A percentile compares a stretch with the other conserved stretches of the same genome.
Evolutionary conservation across 2,113 vertebrate species (phyloP).

Genomic region (Solenodon paradoxus): DNA sequence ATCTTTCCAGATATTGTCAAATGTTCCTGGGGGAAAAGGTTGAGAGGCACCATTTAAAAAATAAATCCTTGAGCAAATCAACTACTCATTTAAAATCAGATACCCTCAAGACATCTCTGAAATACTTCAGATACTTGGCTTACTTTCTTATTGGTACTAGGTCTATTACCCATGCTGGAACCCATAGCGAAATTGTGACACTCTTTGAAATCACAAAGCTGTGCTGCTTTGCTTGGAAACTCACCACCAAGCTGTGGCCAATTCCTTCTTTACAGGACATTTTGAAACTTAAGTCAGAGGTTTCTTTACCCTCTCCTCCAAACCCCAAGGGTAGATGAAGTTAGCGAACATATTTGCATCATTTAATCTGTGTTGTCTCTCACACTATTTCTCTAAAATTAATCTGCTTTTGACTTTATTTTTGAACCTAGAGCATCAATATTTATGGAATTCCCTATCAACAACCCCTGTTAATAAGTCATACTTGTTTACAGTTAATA

Average conservation of each 20-base stretch:
- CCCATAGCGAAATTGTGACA: not conserved
- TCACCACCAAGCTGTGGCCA: not conserved
- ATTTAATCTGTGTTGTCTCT: not conserved
- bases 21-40: not conserved
- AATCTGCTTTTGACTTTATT: not conserved
- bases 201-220: not conserved
- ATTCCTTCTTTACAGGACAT: not conserved
- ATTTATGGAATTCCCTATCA: not conserved
- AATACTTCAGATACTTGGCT: fast-evolving
- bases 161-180: not conserved
- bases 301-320: not conserved
- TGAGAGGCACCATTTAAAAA: not conserved
- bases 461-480: not conserved
- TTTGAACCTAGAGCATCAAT: not conserved
- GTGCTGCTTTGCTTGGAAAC: not conserved
- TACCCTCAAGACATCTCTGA: not conserved
- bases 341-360: not conserved
- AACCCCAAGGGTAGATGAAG: not conserved
- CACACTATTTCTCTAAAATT: not conserved
- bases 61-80: not conserved
- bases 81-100: not conserved
- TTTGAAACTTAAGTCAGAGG: not conserved
- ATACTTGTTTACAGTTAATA: not conserved
- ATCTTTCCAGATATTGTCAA: not conserved
- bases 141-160: not conserved